phyloP scores from a whole-genome alignment of 1,140 invertebrate genomes.

The Cherax destructor region DNA sequence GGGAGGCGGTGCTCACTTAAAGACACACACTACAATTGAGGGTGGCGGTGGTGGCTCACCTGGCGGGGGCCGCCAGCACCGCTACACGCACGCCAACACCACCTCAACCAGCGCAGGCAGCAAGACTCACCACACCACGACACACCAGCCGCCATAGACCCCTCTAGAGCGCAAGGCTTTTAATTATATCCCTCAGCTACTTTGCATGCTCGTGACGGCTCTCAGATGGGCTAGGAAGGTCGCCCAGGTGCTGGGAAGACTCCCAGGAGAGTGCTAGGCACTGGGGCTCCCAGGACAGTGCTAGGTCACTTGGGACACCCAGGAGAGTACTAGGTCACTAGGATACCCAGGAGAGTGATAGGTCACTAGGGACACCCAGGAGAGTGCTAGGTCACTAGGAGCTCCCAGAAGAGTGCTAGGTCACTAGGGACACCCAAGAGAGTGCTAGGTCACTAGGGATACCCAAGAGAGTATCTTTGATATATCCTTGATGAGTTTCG shows the following conservation, averaged over 20 bases:
- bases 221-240: not conserved
- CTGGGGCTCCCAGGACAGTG: not conserved
- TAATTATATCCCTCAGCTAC: conserved; percentile 35
- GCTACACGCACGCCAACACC: not conserved
- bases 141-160: not conserved
- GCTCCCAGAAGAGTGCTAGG: too few relatives aligned
- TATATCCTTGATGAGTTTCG: too few relatives aligned
- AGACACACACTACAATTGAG: conserved; percentile 43
- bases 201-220: conserved; percentile 41
- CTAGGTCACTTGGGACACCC: not conserved
- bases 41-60: too few relatives aligned
- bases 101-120: not conserved
- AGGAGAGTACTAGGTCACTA: not conserved
- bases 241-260: not conserved
- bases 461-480: not conserved
- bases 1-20: conserved; percentile 37
- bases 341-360: not conserved
- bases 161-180: conserved; percentile 1
- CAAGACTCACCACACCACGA: not conserved
- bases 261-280: not conserved
- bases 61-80: not conserved
- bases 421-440: too few relatives aligned
- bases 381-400: too few relatives aligned
- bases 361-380: not conserved
- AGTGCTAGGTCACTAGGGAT: too few relatives aligned